phyloP scores from a whole-genome alignment of 2,888 invertebrate genomes.

The Microctonus brassicae region DNA sequence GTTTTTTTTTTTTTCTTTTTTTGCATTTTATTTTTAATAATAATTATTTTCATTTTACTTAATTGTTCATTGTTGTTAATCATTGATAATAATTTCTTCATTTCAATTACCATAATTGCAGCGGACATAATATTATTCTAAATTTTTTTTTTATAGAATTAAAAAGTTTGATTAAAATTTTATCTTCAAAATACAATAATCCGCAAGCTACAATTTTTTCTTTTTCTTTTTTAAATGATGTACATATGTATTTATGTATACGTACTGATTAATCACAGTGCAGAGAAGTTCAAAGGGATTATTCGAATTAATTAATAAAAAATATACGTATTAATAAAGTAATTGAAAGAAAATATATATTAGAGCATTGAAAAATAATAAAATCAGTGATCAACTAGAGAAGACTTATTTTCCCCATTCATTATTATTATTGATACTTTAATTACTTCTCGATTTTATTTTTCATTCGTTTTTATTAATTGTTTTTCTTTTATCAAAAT shows the following conservation, averaged over 20 bases:
- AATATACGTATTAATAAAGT: not conserved
- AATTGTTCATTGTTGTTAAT: not conserved
- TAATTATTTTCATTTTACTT: no score
- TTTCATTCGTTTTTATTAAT: not conserved
- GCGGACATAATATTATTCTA: not conserved
- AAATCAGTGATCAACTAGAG: not conserved
- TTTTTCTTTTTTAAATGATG: not conserved
- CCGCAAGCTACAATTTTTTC: not conserved
- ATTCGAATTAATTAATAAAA: slow-evolving; percentile 2
- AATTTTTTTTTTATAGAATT: not conserved
- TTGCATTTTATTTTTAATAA: no score
- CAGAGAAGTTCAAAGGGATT: slow-evolving; percentile 19
- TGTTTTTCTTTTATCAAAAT: not conserved
- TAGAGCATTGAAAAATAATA: not conserved
- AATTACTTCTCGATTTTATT: not conserved
- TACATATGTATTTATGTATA: slow-evolving; percentile 6
- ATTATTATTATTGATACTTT: not conserved
- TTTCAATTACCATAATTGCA: not conserved
- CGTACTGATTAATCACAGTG: slow-evolving; percentile 31
- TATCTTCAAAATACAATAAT: not conserved
- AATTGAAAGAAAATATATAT: not conserved
- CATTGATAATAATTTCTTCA: not conserved
- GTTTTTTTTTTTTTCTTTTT: no score
- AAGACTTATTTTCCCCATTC: not conserved
- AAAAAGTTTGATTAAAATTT: no score